phyloP scores from a whole-genome alignment of 2,888 invertebrate genomes.

The Coelopa pilipes region DNA sequence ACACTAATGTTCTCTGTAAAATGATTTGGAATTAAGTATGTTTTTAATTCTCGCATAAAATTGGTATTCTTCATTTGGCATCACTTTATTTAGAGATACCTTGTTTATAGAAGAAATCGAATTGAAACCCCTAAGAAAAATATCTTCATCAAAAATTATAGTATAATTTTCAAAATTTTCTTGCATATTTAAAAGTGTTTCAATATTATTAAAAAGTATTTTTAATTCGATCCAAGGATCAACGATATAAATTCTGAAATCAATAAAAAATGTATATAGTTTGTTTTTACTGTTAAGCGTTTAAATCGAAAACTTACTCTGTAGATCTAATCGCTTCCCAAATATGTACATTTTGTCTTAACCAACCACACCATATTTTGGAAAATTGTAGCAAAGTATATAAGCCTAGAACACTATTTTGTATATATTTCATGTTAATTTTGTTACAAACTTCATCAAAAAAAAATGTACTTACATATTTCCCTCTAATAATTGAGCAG shows the following conservation, averaged over 20 bases:
- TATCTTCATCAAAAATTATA: slow-evolving; percentile 78
- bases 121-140: slow-evolving; percentile 84
- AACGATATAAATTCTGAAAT: not conserved
- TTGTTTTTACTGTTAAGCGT: no score
- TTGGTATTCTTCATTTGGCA: slow-evolving; percentile 52
- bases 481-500: no score
- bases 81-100: slow-evolving; percentile 37
- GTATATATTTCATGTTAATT: no score
- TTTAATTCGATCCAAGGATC: slow-evolving; percentile 55
- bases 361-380: slow-evolving; percentile 93
- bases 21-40: slow-evolving; percentile 50
- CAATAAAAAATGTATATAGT: not conserved
- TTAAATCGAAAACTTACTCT: slow-evolving; percentile 42
- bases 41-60: slow-evolving; percentile 53
- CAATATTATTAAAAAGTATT: slow-evolving; percentile 47
- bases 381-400: slow-evolving; percentile 58
- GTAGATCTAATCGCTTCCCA: slow-evolving; percentile 83
- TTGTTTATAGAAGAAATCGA: slow-evolving; percentile 67
- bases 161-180: not conserved
- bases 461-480: no score
- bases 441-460: no score
- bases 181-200: slow-evolving; percentile 2
- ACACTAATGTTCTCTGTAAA: slow-evolving; percentile 47
- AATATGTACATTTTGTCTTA: slow-evolving; percentile 84
- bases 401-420: slow-evolving; percentile 49